A percentile compares a stretch with the other conserved stretches of the same genome.
Conservation (phyloP, 1,140 invertebrate genomes). For the Elymnias hypermnestra region DNA sequence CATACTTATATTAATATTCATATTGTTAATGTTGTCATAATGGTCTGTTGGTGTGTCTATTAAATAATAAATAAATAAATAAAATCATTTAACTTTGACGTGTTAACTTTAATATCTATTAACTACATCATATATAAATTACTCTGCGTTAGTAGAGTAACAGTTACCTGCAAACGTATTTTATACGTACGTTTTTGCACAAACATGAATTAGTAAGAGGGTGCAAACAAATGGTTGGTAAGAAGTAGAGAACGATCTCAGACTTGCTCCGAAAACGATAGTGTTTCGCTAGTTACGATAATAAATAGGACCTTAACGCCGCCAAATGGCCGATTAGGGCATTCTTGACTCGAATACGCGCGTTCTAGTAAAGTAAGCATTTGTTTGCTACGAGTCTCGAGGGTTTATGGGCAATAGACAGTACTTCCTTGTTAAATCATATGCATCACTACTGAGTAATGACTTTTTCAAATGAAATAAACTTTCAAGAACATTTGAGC, state of each 20-base stretch:
- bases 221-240: neutral
- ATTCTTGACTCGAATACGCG: conserved; percentile 3
- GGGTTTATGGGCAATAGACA: neutral
- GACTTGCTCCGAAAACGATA: conserved; percentile 3
- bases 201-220: neutral
- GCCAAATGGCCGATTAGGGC: conserved; percentile 4
- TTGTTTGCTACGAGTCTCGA: conserved; percentile 1
- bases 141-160: no score
- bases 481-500: no score
- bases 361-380: conserved; percentile 5
- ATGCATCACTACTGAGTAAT: no score
- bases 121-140: no score
- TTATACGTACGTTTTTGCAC: neutral
- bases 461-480: no score
- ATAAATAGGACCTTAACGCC: conserved; percentile 5
- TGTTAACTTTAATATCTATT: no score
- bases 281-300: conserved; percentile 6
- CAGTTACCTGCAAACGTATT: no score
- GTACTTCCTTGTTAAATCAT: neutral
- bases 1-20: no score
- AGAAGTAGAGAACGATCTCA: neutral
- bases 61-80: no score
- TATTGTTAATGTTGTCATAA: no score
- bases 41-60: no score
- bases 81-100: no score